Conservation (phyloP, 2,797 vertebrate species). For the Chlorospingus flavigularis region DNA sequence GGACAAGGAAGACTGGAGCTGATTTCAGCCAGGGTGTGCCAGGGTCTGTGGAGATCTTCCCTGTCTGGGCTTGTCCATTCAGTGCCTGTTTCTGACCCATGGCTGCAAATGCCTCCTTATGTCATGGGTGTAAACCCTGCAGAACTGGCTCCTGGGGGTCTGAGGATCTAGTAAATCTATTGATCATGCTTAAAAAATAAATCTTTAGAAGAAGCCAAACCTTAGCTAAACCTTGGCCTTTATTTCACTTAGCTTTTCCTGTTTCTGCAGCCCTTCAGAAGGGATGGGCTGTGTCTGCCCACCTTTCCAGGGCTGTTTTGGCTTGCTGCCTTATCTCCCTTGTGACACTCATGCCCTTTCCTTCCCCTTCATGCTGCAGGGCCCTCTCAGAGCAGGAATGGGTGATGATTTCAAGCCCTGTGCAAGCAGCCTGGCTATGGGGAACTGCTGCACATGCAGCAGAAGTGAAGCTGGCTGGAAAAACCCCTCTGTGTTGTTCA, state of each 20-base stretch:
- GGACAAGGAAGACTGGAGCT: neutral
- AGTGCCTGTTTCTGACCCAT: neutral
- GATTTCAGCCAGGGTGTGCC: neutral
- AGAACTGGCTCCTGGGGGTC: neutral
- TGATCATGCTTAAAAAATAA: neutral
- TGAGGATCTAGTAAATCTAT: neutral
- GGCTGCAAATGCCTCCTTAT: neutral
- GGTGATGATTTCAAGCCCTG: neutral
- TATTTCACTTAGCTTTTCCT: neutral
- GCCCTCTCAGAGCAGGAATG: neutral
- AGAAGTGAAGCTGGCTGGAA: constrained; percentile 63
- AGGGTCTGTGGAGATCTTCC: neutral
- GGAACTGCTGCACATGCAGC: constrained; percentile 48
- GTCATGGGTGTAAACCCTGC: neutral
- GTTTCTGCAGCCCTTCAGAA: neutral
- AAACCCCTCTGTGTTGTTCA: neutral
- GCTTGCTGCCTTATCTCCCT: neutral
- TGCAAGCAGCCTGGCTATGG: neutral
- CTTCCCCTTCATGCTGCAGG: neutral
- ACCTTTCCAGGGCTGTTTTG: neutral
- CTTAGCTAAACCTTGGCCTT: neutral
- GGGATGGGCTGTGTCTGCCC: neutral
- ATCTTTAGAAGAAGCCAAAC: neutral
- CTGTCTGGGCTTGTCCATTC: neutral
- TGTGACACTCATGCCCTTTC: neutral